Conservation (phyloP, 2,113 vertebrate species). For the Pelobates fuscus region DNA sequence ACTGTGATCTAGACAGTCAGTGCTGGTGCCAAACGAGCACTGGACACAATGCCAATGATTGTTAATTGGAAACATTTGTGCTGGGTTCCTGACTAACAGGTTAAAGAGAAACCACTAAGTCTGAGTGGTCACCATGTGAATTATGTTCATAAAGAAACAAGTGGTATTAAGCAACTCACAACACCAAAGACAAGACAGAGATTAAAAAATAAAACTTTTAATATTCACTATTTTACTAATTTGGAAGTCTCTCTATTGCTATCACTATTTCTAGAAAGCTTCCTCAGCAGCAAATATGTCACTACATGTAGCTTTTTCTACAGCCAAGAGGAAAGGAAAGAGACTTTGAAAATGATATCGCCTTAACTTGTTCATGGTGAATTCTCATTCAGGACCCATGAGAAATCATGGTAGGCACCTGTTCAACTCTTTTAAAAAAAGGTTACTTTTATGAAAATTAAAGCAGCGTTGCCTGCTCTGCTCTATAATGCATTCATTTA, state of each 20-base stretch:
- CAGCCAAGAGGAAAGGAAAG: constrained; percentile 16
- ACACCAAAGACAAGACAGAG: too few species aligned
- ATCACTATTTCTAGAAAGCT: not conserved
- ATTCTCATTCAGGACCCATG: constrained; percentile 22
- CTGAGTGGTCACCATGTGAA: not conserved
- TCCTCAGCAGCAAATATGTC: constrained; percentile 14
- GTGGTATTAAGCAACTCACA: not conserved
- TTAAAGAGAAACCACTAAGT: not conserved
- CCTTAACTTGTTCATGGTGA: constrained; percentile 37
- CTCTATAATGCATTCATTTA: too few species aligned
- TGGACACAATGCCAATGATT: too few species aligned
- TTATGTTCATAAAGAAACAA: not conserved
- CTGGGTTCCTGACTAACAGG: too few species aligned
- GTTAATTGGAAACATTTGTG: too few species aligned
- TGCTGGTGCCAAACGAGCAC: too few species aligned
- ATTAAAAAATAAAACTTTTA: not conserved
- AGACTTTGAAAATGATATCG: constrained; percentile 36
- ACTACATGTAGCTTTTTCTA: constrained; percentile 17
- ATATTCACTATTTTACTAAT: not conserved
- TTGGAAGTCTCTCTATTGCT: not conserved
- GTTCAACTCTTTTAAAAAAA: not conserved
- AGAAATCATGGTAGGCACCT: constrained; percentile 33
- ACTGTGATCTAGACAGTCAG: too few species aligned
- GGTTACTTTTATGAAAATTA: not conserved
- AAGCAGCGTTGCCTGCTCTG: too few species aligned